These are phyloP conservation scores for Cryptoblepharus egeriae DNA, from an alignment of 2,797 vertebrate species.

Conservation along the genomic window DNA sequence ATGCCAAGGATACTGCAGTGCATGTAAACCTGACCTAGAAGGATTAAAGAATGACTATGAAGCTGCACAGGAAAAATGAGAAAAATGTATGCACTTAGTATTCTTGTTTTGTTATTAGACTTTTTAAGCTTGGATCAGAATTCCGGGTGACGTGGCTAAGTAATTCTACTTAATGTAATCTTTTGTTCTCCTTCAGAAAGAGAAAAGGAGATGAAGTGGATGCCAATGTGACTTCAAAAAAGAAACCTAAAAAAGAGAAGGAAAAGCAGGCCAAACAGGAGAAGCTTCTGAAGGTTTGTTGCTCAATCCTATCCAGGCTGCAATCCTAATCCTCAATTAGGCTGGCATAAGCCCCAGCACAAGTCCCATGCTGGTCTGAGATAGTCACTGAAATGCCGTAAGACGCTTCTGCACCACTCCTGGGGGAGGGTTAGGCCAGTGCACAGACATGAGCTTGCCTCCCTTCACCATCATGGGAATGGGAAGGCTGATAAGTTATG, in stretches of 20 bases:
- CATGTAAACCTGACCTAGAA: slow-evolving; percentile 5
- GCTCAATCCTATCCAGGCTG: neutral
- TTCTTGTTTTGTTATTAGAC: neutral
- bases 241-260: slow-evolving; percentile 91
- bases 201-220: slow-evolving; percentile 88
- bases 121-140: slow-evolving; percentile 31
- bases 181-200: slow-evolving; percentile 81
- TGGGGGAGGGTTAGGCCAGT: no score
- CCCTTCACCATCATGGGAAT: no score
- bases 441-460: no score
- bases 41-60: slow-evolving; percentile 46
- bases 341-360: no score
- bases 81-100: slow-evolving; percentile 29
- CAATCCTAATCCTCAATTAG: no score
- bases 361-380: no score
- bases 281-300: slow-evolving; percentile 89
- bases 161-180: slow-evolving; percentile 23
- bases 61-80: slow-evolving; percentile 45
- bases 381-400: no score
- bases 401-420: no score
- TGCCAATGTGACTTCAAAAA: slow-evolving; percentile 81
- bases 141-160: slow-evolving; percentile 14
- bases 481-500: no score
- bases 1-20: neutral
- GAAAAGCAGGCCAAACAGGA: slow-evolving; percentile 88